Conservation (phyloP, 92 coral and sea anemone genomes). For the Epizoanthus fatuus region DNA sequence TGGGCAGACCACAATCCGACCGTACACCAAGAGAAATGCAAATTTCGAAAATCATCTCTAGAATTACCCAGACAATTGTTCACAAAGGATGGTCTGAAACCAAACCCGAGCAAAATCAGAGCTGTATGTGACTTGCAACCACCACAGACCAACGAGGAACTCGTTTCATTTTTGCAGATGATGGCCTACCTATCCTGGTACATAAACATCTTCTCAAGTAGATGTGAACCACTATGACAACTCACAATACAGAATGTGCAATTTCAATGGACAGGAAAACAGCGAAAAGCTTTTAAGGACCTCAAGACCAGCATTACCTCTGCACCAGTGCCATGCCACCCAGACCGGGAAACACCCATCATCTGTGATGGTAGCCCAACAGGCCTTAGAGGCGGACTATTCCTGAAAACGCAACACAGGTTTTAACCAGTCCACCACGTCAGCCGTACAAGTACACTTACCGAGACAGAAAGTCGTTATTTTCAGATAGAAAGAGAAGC, state of each 20-base stretch:
- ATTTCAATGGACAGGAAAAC: no score
- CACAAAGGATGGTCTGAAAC: slow-evolving; percentile 61
- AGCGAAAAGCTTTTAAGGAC: no score
- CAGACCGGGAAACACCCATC: slow-evolving; percentile 64
- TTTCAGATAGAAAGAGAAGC: no score
- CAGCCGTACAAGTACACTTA: slow-evolving; percentile 47
- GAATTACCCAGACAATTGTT: slow-evolving; percentile 78
- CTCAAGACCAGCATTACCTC: slow-evolving; percentile 1
- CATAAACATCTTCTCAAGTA: slow-evolving; percentile 25
- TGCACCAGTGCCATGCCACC: slow-evolving; percentile 28
- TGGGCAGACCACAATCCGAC: slow-evolving; percentile 59
- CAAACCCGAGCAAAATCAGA: slow-evolving; percentile 44
- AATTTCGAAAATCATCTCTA: slow-evolving; percentile 58
- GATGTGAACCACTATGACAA: slow-evolving; percentile 60
- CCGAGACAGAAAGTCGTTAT: slow-evolving; percentile 53
- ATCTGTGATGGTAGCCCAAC: slow-evolving; percentile 62
- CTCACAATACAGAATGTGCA: no score
- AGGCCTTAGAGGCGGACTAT: slow-evolving; percentile 74
- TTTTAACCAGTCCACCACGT: slow-evolving; percentile 66
- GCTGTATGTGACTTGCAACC: no score
- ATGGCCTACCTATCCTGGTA: neutral
- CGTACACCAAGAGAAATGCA: neutral
- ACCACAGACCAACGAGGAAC: no score
- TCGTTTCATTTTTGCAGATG: no score
- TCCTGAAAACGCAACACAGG: slow-evolving; percentile 69